Evolutionary conservation across 2,888 invertebrate genomes (phyloP).

Genomic region (Rotaria magnacalcarata): DNA sequence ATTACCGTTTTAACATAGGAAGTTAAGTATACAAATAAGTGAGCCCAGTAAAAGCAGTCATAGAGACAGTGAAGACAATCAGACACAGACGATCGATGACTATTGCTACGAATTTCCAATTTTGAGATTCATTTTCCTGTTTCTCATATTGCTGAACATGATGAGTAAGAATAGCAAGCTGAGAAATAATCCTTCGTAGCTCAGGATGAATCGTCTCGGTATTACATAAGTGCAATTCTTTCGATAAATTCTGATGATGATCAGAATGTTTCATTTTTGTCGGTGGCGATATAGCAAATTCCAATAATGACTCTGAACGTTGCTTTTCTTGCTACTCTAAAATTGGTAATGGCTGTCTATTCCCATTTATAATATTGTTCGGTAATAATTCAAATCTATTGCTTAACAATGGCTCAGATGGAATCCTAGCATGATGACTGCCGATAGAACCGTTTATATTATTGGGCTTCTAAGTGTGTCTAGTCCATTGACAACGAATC

Average conservation of each 20-base stretch:
- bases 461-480: not conserved
- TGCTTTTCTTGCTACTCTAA: not conserved
- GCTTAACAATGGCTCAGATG: not conserved
- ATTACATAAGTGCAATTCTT: not conserved
- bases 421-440: not conserved
- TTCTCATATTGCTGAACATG: not conserved
- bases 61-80: constrained; percentile 35
- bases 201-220: not conserved
- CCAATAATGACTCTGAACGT: not conserved
- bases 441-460: not conserved
- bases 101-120: constrained; percentile 44
- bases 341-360: not conserved
- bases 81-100: constrained; percentile 44
- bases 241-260: not conserved
- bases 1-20: too few species aligned
- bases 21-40: too few species aligned
- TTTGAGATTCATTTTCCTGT: constrained; percentile 15
- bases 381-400: not conserved
- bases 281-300: not conserved
- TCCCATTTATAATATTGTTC: too few species aligned
- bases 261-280: not conserved
- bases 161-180: not conserved
- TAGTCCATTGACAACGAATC: not conserved
- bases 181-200: not conserved
- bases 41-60: not conserved